Conservation (phyloP, 2,113 vertebrate species). For the Pogona vitticeps region DNA sequence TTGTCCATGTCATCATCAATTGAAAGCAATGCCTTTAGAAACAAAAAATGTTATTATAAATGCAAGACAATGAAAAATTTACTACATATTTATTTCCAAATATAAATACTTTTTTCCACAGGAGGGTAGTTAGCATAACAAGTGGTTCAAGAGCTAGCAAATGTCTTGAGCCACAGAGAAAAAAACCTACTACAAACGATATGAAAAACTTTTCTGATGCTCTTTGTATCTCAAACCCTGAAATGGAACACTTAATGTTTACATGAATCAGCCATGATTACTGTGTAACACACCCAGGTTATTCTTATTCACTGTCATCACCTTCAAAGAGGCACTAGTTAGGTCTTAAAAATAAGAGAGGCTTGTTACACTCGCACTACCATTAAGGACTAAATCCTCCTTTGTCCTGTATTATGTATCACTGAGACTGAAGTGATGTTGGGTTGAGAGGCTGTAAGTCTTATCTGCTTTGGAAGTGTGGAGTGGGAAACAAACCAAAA, state of each 20-base stretch:
- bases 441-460: no score
- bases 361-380: background rate
- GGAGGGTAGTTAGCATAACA: no score
- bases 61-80: background rate
- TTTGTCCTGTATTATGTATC: no score
- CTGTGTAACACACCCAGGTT: no score
- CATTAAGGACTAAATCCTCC: background rate
- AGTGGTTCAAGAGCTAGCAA: background rate
- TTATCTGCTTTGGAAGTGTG: background rate
- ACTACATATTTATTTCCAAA: background rate
- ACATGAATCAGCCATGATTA: background rate
- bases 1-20: slow-evolving; percentile 97
- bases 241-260: background rate
- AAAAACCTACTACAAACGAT: background rate
- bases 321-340: background rate
- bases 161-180: background rate
- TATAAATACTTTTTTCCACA: background rate
- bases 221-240: background rate
- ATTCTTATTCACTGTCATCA: background rate
- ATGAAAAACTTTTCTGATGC: background rate
- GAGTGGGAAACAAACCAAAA: no score
- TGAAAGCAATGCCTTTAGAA: slow-evolving; percentile 87
- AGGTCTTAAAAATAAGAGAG: background rate
- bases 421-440: background rate
- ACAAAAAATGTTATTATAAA: slow-evolving; percentile 10